Evolutionary conservation across 2,888 invertebrate species (phyloP).

Genomic region (Scaptomyza cyrtandrae): DNA sequence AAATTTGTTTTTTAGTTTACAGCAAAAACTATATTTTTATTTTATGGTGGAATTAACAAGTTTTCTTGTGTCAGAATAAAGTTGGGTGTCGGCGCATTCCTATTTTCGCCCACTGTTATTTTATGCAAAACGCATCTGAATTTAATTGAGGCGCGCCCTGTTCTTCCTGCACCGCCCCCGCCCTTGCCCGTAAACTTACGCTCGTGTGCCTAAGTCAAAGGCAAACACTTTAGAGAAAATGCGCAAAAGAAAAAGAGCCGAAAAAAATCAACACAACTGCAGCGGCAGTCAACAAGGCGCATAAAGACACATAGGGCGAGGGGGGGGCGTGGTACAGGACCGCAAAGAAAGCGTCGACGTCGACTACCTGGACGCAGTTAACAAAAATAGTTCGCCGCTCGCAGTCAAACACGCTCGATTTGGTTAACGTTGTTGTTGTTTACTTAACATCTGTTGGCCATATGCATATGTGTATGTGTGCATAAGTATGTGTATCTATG

Average conservation of each 20-base stretch:
- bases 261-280: conserved; percentile 38
- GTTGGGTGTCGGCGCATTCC: background rate
- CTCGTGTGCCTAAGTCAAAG: conserved; percentile 2
- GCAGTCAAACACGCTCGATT: conserved; percentile 18
- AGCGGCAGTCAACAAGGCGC: conserved; percentile 1
- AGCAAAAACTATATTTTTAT: too few species aligned
- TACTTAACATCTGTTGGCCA: conserved; percentile 74
- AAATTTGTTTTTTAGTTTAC: too few species aligned
- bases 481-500: conserved; percentile 7
- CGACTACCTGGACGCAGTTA: conserved; percentile 39
- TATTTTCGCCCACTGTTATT: background rate
- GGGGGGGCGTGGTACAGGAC: conserved; percentile 37
- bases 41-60: too few species aligned
- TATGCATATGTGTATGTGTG: conserved; percentile 52
- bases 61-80: background rate
- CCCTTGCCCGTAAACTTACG: conserved; percentile 16
- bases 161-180: background rate
- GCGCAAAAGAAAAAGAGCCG: conserved; percentile 5
- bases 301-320: too few species aligned
- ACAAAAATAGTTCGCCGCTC: background rate
- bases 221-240: conserved; percentile 24
- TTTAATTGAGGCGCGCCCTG: conserved; percentile 5
- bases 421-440: conserved; percentile 49
- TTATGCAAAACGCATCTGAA: conserved; percentile 5
- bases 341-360: conserved; percentile 10